Evolutionary conservation across 2,113 vertebrate species (phyloP).

Genomic region (Trichechus manatus): DNA sequence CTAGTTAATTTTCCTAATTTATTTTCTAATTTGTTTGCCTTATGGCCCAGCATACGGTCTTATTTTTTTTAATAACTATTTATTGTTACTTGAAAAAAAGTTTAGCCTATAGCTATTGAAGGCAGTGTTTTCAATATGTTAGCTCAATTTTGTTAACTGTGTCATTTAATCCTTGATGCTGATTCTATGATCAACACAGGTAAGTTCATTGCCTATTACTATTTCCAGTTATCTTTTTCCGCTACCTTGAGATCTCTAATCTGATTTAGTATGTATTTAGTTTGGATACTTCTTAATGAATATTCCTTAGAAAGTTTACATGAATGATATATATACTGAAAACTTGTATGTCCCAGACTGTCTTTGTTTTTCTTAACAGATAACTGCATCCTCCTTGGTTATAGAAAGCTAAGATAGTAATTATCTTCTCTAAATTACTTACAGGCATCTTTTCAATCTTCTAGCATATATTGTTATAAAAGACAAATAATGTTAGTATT

Average conservation of each 20-base stretch:
- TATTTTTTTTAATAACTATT: background rate
- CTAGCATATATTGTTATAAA: background rate
- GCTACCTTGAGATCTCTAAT: background rate
- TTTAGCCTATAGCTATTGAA: background rate
- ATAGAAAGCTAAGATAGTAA: background rate
- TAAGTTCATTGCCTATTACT: background rate
- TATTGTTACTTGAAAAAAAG: background rate
- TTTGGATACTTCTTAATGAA: background rate
- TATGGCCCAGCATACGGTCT: background rate
- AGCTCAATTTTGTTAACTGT: background rate
- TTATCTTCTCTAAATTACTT: background rate
- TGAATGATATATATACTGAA: background rate
- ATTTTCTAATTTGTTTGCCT: background rate
- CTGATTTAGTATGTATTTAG: background rate
- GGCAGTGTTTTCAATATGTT: background rate
- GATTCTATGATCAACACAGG: background rate
- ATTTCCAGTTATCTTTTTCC: background rate
- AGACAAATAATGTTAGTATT: background rate
- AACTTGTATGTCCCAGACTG: background rate
- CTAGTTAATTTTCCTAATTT: background rate
- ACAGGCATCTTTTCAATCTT: background rate
- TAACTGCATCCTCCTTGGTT: background rate
- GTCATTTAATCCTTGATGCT: background rate
- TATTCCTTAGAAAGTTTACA: background rate
- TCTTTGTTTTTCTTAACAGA: background rate